phyloP scores from a whole-genome alignment of 1,140 invertebrate species.

The Portunus trituberculatus region DNA sequence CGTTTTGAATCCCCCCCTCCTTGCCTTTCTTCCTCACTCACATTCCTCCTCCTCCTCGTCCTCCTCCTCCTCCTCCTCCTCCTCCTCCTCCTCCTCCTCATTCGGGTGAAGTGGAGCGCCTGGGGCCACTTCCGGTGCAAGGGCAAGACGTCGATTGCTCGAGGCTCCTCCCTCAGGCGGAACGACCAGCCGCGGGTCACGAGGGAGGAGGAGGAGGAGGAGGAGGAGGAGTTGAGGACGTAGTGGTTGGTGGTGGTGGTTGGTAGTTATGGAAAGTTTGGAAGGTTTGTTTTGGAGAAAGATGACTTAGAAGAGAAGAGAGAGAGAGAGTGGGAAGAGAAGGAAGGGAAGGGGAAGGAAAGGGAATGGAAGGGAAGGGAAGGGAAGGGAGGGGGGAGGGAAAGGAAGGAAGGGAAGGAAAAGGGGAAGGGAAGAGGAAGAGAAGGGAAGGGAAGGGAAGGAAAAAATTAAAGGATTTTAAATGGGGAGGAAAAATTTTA shows the following conservation, averaged over 20 bases:
- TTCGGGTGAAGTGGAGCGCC: neutral
- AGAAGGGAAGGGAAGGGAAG: neutral
- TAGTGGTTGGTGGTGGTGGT: neutral
- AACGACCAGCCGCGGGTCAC: slow-evolving; percentile 43
- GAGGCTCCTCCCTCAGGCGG: neutral
- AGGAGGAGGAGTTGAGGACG: neutral
- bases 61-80: neutral
- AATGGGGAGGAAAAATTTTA: neutral
- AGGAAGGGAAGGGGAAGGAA: neutral
- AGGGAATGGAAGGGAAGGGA: neutral
- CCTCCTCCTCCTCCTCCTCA: neutral
- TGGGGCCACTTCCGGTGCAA: slow-evolving; percentile 60
- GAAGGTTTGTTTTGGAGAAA: neutral
- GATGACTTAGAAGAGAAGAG: neutral
- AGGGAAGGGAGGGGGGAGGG: neutral
- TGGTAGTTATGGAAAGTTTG: neutral
- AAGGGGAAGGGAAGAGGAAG: neutral
- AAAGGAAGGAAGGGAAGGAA: neutral
- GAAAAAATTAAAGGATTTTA: neutral
- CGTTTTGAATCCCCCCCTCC: neutral
- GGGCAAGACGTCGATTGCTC: slow-evolving; percentile 38
- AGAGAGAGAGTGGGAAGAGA: neutral
- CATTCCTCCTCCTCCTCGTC: neutral
- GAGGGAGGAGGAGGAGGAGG: slow-evolving; percentile 36
- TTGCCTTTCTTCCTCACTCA: neutral